Evolutionary conservation across 2,113 vertebrate species (phyloP).

Genomic region (Rhinogobius similis): DNA sequence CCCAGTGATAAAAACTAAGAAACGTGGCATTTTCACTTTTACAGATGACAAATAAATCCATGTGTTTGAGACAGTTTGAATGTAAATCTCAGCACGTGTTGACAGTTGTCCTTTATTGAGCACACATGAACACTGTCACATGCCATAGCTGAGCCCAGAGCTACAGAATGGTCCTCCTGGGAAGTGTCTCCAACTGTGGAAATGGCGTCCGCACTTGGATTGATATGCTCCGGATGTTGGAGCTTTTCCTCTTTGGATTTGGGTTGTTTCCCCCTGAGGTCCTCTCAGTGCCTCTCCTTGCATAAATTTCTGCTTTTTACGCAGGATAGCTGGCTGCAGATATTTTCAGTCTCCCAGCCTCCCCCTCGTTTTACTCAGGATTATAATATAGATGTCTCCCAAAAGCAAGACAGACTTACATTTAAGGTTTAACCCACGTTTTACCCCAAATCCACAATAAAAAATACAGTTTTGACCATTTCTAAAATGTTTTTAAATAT

Average conservation of each 20-base stretch:
- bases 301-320: constrained; percentile 12
- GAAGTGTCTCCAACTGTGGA: neutral
- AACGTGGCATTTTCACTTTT: too few relatives aligned
- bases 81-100: neutral
- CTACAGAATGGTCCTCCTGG: neutral
- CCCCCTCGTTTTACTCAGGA: constrained; percentile 1
- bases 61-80: constrained; percentile 3
- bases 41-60: constrained; percentile 9
- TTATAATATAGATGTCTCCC: neutral
- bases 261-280: constrained; percentile 4
- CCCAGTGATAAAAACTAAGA: too few relatives aligned
- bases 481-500: too few relatives aligned
- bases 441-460: neutral
- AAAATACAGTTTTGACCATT: too few relatives aligned
- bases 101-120: neutral
- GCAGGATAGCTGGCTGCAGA: neutral
- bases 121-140: neutral
- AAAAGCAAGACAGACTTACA: neutral
- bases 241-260: constrained; percentile 14
- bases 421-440: neutral
- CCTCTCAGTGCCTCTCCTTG: neutral
- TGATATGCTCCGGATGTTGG: constrained; percentile 4
- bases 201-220: constrained; percentile 1
- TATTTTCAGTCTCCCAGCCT: neutral
- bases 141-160: neutral